Evolutionary conservation across 2,888 invertebrate species (phyloP), one percentile per base, ranked within the genome.

Genomic region (Sesia apiformis): DNA sequence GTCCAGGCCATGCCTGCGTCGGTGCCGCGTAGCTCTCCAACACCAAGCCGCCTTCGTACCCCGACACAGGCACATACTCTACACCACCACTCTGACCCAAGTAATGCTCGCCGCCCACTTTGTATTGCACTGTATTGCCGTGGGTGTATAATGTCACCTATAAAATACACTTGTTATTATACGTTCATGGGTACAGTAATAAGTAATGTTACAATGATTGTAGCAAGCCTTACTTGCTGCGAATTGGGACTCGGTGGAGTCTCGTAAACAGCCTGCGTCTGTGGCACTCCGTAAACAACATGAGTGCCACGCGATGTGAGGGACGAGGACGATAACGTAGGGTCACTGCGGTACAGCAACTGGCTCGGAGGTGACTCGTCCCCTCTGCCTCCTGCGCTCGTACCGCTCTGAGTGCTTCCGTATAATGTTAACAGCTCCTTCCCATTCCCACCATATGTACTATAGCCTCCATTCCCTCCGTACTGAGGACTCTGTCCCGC

Each of bases 271-370:
- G 84, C 76, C 71, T 86, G 83, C 61, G 82, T 78, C 70, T 81
- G 86, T 59, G 81, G 81, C 66, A 79, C 82, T 61, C 82, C 82
- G 76, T 84, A 90, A 3, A 89, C 81, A n/a, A 90, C 81, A 67
- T 86, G 87, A 46, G 91, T 84, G 46, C 85, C 88, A 53, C 91
- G 90, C 59, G 91, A 72, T 52, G 75, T 69, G 61, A 92, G 80
- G n/a, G 90, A 90, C 0, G 93, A 91, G 0, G 93, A 92, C 0
- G 92, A 91, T 53, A 94, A 80, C 52, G 93, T 93, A n/a, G 94
- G 93, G 74, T 93, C 93, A 57, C 90, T 90, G 61, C 93, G 92
- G 74, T 92, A 93, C 68, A 93, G 83, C 56, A 92, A 85, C 64
- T 90, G 89, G 3, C 85, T 84, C 0, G 92, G 91, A 4, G 92